Conservation (phyloP, 1,140 invertebrate genomes). For the Microplitis mediator region DNA sequence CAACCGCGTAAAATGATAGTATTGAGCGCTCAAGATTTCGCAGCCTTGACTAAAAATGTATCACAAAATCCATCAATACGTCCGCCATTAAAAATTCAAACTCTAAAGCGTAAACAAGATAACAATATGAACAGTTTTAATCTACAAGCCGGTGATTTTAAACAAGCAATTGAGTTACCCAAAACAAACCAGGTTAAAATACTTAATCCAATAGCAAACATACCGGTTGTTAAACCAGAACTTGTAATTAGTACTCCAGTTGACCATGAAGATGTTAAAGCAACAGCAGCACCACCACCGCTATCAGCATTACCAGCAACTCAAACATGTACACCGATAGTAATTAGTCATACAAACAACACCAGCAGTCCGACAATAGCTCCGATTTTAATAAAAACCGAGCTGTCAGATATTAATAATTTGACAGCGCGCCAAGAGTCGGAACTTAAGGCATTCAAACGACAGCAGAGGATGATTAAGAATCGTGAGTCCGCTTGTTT, state of each 20-base stretch:
- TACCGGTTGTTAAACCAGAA: slow-evolving; percentile 31
- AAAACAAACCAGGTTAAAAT: slow-evolving; percentile 38
- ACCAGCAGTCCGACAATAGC: slow-evolving; percentile 32
- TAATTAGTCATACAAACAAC: slow-evolving; percentile 43
- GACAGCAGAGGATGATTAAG: slow-evolving; percentile 90
- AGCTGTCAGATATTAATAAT: slow-evolving; percentile 42
- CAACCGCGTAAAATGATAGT: slow-evolving; percentile 57
- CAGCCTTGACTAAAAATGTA: slow-evolving; percentile 58
- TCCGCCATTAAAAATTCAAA: slow-evolving; percentile 43
- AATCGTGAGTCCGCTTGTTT: slow-evolving; percentile 88
- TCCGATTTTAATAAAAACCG: slow-evolving; percentile 53
- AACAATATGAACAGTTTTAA: slow-evolving; percentile 36
- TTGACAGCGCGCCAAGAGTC: slow-evolving; percentile 41
- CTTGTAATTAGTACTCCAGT: background rate
- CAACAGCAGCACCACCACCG: background rate
- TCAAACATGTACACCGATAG: slow-evolving; percentile 34
- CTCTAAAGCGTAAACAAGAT: slow-evolving; percentile 31
- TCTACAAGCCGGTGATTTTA: slow-evolving; percentile 8
- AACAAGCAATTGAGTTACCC: background rate
- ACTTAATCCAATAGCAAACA: slow-evolving; percentile 35
- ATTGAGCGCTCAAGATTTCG: slow-evolving; percentile 60
- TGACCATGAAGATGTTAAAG: background rate
- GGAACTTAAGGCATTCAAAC: slow-evolving; percentile 70
- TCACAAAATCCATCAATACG: slow-evolving; percentile 41
- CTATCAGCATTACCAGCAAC: background rate